Conservation (phyloP, 2,888 invertebrate species). For the Perizoma affinitatum region DNA sequence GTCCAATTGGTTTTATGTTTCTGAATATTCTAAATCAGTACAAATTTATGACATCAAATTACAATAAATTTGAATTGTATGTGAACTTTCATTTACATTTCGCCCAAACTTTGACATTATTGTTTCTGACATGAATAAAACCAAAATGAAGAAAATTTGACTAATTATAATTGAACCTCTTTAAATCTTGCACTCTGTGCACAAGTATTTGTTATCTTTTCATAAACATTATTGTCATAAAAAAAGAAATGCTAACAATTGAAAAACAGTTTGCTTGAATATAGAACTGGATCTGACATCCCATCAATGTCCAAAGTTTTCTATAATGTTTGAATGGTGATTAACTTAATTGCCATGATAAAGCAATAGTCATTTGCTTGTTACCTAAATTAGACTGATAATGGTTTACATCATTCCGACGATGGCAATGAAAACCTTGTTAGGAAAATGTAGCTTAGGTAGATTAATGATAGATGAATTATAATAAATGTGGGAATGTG, state of each 20-base stretch:
- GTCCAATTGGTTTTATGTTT: slow-evolving; percentile 29
- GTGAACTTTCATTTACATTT: slow-evolving; percentile 33
- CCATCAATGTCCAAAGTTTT: slow-evolving; percentile 20
- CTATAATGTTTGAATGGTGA: slow-evolving; percentile 29
- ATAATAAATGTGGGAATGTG: no score
- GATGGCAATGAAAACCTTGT: no score
- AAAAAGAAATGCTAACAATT: slow-evolving; percentile 18
- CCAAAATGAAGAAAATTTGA: slow-evolving; percentile 3
- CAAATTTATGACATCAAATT: slow-evolving; percentile 31
- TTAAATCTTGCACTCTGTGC: slow-evolving; percentile 9
- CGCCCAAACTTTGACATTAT: slow-evolving; percentile 6
- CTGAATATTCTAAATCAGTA: slow-evolving; percentile 29
- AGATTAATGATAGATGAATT: no score
- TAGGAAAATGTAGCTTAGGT: no score
- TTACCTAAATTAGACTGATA: slow-evolving; percentile 5
- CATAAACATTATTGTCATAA: slow-evolving; percentile 23
- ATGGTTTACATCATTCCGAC: slow-evolving; percentile 1
- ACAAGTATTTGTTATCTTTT: slow-evolving; percentile 24
- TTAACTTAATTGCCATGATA: slow-evolving; percentile 37
- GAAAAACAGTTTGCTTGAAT: slow-evolving; percentile 12
- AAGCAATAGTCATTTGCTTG: slow-evolving; percentile 23
- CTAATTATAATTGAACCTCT: slow-evolving; percentile 13
- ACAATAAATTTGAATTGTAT: slow-evolving; percentile 38
- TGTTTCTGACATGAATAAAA: slow-evolving; percentile 9
- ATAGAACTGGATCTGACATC: slow-evolving; percentile 12